Percentiles rank a stretch among this genome's conserved stretches.
phyloP scores from a whole-genome alignment of 1,140 invertebrate species.

The Gonatopus flavifemur region DNA sequence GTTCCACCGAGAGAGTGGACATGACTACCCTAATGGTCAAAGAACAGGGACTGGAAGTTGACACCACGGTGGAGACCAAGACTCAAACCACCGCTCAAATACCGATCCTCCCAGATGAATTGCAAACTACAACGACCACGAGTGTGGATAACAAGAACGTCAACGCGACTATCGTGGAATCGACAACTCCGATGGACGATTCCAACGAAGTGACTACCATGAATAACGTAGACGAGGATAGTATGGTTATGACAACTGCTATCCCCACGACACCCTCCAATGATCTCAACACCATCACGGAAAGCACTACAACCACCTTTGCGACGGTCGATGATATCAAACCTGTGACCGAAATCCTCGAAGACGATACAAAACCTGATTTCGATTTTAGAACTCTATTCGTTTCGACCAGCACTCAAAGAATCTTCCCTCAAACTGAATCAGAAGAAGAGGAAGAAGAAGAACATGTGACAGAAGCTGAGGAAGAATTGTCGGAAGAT shows the following conservation, averaged over 20 bases:
- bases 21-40: constrained; percentile 11
- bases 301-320: too few species aligned
- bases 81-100: constrained; percentile 50
- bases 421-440: not conserved
- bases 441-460: too few species aligned
- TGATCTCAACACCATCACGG: too few species aligned
- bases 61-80: constrained; percentile 32
- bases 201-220: too few species aligned
- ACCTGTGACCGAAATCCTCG: constrained; percentile 48
- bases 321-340: constrained; percentile 38
- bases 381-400: constrained; percentile 38
- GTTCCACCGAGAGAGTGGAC: constrained; percentile 23
- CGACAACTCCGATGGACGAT: too few species aligned
- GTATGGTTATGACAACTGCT: not conserved
- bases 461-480: constrained; percentile 6
- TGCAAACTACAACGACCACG: constrained; percentile 44
- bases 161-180: not conserved
- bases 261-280: too few species aligned
- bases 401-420: constrained; percentile 25
- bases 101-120: constrained; percentile 51
- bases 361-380: constrained; percentile 40
- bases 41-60: constrained; percentile 14
- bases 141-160: not conserved
- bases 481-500: constrained; percentile 36
- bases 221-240: not conserved